These are phyloP conservation scores for Urocolius indicus DNA, from an alignment of 2,113 vertebrate genomes.

Conservation along the genomic window DNA sequence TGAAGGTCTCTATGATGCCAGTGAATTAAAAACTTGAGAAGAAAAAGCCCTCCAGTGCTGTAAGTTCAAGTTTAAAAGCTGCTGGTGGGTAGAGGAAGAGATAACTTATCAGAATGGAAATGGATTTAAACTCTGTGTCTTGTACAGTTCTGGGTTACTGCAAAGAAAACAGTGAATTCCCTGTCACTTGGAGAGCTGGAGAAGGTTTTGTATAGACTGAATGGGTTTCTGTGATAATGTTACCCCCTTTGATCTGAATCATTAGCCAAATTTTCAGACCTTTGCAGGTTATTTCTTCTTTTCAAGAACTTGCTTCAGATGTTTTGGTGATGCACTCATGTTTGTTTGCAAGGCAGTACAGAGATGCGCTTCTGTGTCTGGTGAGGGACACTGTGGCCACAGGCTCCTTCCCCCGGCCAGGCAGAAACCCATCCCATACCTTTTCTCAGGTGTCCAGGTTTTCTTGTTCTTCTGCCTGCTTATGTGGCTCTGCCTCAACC, in stretches of 20 bases:
- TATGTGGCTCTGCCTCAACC: background rate
- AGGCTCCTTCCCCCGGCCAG: background rate
- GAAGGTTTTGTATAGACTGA: background rate
- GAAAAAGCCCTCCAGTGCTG: slow-evolving; percentile 24
- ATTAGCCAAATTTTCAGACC: background rate
- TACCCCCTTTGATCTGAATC: background rate
- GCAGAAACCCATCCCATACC: background rate
- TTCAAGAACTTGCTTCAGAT: background rate
- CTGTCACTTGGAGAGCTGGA: background rate
- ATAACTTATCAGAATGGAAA: slow-evolving; percentile 39
- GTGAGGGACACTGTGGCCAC: rapidly evolving
- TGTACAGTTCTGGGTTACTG: background rate
- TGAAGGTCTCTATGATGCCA: slow-evolving; percentile 41
- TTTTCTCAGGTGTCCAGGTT: background rate
- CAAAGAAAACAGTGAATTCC: background rate
- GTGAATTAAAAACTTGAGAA: slow-evolving; percentile 50
- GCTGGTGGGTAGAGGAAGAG: slow-evolving; percentile 20
- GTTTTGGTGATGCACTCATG: background rate
- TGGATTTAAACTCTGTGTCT: slow-evolving; percentile 14
- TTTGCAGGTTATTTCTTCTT: background rate
- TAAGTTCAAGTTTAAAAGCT: slow-evolving; percentile 36
- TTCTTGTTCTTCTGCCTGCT: background rate
- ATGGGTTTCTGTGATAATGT: background rate
- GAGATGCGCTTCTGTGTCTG: background rate
- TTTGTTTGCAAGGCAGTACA: background rate